Evolutionary conservation across 2,888 invertebrate species (phyloP), one percentile per base, ranked within the genome.

Genomic region (Protodeltote pygarga): DNA sequence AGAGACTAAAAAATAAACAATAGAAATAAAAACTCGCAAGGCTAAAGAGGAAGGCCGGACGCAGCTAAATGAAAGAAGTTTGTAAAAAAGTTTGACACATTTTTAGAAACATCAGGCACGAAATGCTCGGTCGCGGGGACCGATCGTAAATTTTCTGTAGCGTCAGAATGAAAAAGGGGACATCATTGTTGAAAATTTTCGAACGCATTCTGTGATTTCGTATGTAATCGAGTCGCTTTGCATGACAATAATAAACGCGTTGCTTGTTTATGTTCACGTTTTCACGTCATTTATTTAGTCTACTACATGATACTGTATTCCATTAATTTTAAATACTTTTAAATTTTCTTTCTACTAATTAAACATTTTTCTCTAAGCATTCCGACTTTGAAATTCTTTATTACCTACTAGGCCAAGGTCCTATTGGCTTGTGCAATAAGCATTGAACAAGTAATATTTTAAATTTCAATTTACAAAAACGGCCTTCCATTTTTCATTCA

Each of bases 81-180:
- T 80, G 86, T 90, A 89, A 91, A 91, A 81, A 91, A 89, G 83
- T 90, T 90, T 91, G 92, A 90, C 92, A 92, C 91, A 90, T 92
- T 92, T 92, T 92, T 91, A 89, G 89, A 88, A 89, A 85, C 90
- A 88, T 89, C 91, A 87, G 87, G 87, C 90, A 84, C 86, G 89
- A 86, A 87, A 81, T 85, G 87, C 83, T 83, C 82, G 83, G 80
- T 76, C 81, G 81, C 82, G 80, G 82, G 85, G 78, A 67, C 77
- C 77, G 88, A 80, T 85, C 87, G 88, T 91, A 90, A 91, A 91
- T 92, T 88, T 85, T 79, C 75, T 79, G 82, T 81, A 89, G 89
- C 88, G 91, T 91, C 90, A 88, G 86, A 85, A 91, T 90, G 86
- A 89, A 87, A 89, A 91, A 90, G 87, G 81, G 85, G 78, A 88